phyloP scores from a whole-genome alignment of 2,888 invertebrate genomes.

The Drosophila meridiana region DNA sequence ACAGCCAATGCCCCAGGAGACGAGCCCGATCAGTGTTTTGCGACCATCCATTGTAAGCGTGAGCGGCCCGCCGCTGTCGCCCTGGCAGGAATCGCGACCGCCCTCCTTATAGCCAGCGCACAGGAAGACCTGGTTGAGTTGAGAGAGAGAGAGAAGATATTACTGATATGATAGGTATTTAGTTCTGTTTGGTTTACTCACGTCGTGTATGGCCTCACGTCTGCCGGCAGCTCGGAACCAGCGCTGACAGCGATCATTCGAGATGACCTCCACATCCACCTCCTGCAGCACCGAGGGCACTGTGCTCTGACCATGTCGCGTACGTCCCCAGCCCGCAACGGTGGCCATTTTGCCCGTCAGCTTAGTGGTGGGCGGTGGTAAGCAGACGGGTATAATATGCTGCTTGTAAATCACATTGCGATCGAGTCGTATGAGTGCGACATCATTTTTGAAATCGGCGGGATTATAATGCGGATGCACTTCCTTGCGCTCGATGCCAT shows the following conservation, averaged over 20 bases:
- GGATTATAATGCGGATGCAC: conserved; percentile 96
- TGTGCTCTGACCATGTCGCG: conserved; percentile 94
- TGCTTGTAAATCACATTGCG: conserved; percentile 94
- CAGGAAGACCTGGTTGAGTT: conserved; percentile 87
- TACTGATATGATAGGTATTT: neutral
- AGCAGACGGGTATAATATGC: conserved; percentile 96
- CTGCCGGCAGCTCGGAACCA: conserved; percentile 97
- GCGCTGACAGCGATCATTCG: conserved; percentile 95
- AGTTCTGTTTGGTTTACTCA: conserved; percentile 33
- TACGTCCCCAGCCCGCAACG: conserved; percentile 96
- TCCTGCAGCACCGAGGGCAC: conserved; percentile 94
- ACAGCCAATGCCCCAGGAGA: conserved; percentile 96
- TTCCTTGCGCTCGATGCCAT: conserved; percentile 94
- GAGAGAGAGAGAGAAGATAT: neutral
- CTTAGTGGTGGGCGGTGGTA: conserved; percentile 92
- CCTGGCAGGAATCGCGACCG: conserved; percentile 91
- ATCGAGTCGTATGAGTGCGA: conserved; percentile 93
- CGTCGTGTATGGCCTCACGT: conserved; percentile 96
- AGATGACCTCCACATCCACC: conserved; percentile 94
- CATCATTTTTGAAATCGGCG: conserved; percentile 95
- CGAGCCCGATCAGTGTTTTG: conserved; percentile 94
- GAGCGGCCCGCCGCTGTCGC: conserved; percentile 94
- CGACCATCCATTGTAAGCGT: conserved; percentile 94
- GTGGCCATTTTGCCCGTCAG: conserved; percentile 95
- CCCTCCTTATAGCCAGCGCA: conserved; percentile 97